A percentile compares a stretch with the other conserved stretches of the same genome.
phyloP scores from a whole-genome alignment of 2,888 invertebrate genomes.

The Drosophila niveifrons region DNA sequence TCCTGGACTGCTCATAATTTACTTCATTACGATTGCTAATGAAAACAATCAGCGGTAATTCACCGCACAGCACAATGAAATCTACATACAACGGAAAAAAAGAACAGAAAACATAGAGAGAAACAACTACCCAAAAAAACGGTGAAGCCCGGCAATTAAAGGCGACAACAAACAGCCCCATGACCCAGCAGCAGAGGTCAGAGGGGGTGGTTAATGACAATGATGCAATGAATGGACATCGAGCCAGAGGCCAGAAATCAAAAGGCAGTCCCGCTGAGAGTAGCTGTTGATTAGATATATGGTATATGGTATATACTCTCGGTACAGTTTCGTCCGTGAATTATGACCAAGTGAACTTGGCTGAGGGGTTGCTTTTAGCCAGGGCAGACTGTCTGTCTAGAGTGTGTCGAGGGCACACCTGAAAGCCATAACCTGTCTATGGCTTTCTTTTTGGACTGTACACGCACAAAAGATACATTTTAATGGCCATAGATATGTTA shows the following conservation, averaged over 20 bases:
- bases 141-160: slow-evolving; percentile 66
- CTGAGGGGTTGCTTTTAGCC: slow-evolving; percentile 26
- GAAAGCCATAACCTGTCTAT: slow-evolving; percentile 72
- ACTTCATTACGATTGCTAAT: slow-evolving; percentile 74
- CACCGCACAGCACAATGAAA: slow-evolving; percentile 44
- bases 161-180: slow-evolving; percentile 77
- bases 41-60: slow-evolving; percentile 78
- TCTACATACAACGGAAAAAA: slow-evolving; percentile 60
- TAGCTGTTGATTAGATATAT: slow-evolving; percentile 63
- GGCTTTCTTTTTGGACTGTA: slow-evolving; percentile 42
- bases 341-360: slow-evolving; percentile 46
- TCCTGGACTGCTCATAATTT: slow-evolving; percentile 70
- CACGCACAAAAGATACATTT: slow-evolving; percentile 73
- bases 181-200: slow-evolving; percentile 39
- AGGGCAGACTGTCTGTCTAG: background rate
- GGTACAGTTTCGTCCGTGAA: slow-evolving; percentile 74
- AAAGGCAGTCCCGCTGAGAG: slow-evolving; percentile 68
- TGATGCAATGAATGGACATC: slow-evolving; percentile 61
- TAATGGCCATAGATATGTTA: slow-evolving; percentile 72
- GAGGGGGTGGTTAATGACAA: slow-evolving; percentile 70
- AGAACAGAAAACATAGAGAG: background rate
- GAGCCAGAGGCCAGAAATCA: slow-evolving; percentile 66
- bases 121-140: slow-evolving; percentile 47
- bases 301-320: too few relatives aligned
- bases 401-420: slow-evolving; percentile 60